Evolutionary conservation across 2,888 invertebrate genomes (phyloP).

Genomic region (Orchesellides sinensis): DNA sequence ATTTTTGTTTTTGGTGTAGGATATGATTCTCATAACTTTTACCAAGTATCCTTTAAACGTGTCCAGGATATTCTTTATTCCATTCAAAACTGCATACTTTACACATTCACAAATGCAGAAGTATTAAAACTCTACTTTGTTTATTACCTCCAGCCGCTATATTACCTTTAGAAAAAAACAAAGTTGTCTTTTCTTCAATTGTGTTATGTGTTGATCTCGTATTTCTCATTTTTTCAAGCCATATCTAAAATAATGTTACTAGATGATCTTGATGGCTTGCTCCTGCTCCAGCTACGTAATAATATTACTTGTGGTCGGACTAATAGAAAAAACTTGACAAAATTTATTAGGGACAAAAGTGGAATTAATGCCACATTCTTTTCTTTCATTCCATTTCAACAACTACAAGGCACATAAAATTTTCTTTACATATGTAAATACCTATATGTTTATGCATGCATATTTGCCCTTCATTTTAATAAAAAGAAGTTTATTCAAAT

Average conservation of each 20-base stretch:
- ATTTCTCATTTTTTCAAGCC: not conserved
- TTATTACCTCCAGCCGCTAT: constrained; percentile 43
- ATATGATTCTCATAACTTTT: constrained; percentile 42
- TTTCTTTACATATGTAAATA: too few relatives aligned
- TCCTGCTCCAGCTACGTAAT: constrained; percentile 7
- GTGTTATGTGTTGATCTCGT: constrained; percentile 27
- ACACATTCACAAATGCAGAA: not conserved
- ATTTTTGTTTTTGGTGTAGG: constrained; percentile 26
- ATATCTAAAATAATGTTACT: not conserved
- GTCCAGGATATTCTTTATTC: constrained; percentile 6
- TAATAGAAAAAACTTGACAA: constrained; percentile 59
- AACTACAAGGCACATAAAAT: too few relatives aligned
- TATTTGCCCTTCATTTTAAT: not conserved
- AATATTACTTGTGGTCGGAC: not conserved
- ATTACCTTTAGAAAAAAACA: constrained; percentile 26
- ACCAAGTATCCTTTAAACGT: constrained; percentile 13
- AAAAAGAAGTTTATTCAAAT: constrained; percentile 16
- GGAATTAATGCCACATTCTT: constrained; percentile 58
- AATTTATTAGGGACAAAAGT: constrained; percentile 60
- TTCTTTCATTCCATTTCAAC: constrained; percentile 21
- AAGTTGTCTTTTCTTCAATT: constrained; percentile 4
- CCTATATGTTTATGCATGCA: too few relatives aligned
- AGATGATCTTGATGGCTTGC: constrained; percentile 22
- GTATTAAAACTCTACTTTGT: not conserved
- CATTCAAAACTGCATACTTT: constrained; percentile 18